Evolutionary conservation across 2,888 invertebrate genomes (phyloP), one percentile per base, ranked within the genome.

Genomic region (Beris morrisii): DNA sequence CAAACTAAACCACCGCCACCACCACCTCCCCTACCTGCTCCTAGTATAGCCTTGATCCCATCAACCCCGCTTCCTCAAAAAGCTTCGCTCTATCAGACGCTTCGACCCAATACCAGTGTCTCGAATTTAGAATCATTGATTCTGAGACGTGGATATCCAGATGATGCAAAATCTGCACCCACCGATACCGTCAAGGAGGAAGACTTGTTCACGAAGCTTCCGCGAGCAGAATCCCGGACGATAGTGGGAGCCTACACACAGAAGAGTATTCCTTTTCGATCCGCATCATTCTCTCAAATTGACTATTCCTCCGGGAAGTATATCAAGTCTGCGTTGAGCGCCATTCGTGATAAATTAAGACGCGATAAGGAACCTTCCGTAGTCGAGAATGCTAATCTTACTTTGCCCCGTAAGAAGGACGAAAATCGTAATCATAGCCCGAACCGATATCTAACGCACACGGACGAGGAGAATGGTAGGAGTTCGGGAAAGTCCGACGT

Each of bases 241-340:
- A 83, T 86, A 31, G 82, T 86, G 55, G 86, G 86, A 32, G 85
- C 87, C 0, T 86, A 86, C 74, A 83, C 85, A 13, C 86, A 87
- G 74, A 85, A 87, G 74, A 85, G 86, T 69, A 87, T 89, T 73
- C 91, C 92, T 2, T 89, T 88, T 76, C 86, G 93, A 46, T 92
- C 92, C 75, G 92, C 92, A 5, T 93, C 93, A 6, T 93, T 94
- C 76, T 92, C 93, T 0, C 92, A 93, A 80, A 91, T 91, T 69
- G 93, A 93, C 78, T 90, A 88, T 74, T 83, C 83, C 9, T 83
- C 87, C 0, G 86, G 86, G 64, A 86, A 86, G 73, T 86, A 86
- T 74, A 80, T 83, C 38, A 80, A 84, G 70, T 80, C 80, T 11
- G 77, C 79, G 9, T 70, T 79, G 57, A 77, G 73, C 71, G 75